Conservation (phyloP, 1,140 invertebrate species). For the Homarus americanus region DNA sequence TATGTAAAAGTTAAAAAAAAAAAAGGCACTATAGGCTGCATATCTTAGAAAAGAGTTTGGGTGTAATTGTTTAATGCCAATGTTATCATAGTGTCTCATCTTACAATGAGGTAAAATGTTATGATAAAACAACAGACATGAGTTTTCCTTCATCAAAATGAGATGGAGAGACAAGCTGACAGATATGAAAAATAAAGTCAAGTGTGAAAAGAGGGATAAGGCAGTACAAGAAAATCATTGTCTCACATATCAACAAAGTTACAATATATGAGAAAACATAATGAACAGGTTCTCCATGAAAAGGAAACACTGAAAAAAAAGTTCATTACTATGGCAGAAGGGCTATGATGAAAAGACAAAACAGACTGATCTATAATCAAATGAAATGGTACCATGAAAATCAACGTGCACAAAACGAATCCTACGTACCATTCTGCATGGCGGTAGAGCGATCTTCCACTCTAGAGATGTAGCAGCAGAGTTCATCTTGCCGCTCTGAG, state of each 20-base stretch:
- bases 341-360: not conserved
- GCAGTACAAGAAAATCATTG: not conserved
- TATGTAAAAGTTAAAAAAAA: not conserved
- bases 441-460: constrained; percentile 96
- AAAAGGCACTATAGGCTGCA: not conserved
- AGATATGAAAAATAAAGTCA: not conserved
- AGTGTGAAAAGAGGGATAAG: not conserved
- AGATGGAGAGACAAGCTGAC: not conserved
- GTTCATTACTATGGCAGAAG: too few species aligned
- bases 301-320: too few species aligned
- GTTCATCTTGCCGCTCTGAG: constrained; percentile 95
- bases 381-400: not conserved
- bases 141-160: not conserved
- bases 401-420: not conserved
- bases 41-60: not conserved
- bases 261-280: not conserved
- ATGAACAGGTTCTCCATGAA: not conserved
- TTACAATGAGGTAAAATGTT: not conserved
- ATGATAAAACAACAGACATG: too few species aligned
- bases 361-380: too few species aligned
- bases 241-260: not conserved
- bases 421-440: constrained; percentile 92
- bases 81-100: not conserved
- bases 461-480: constrained; percentile 96
- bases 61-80: not conserved